phyloP scores from a whole-genome alignment of 2,113 vertebrate genomes.

The Chinchilla lanigera region DNA sequence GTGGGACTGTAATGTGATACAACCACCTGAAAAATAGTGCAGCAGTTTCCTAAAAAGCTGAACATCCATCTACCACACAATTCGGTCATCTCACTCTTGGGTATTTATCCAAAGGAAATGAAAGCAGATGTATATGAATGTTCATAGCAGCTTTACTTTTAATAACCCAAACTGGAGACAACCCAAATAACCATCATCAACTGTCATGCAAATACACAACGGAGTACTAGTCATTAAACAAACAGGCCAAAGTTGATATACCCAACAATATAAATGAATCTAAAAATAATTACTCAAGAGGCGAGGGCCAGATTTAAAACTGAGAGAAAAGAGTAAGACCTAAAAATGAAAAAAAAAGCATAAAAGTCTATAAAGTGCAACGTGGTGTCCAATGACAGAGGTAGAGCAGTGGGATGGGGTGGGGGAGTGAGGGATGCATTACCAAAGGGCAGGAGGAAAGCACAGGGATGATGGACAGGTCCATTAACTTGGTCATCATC shows the following conservation, averaged over 20 bases:
- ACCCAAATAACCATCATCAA: neutral
- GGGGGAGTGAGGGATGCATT: no score
- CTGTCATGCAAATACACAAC: neutral
- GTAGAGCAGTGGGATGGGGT: no score
- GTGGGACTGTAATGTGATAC: neutral
- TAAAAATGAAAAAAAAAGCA: neutral
- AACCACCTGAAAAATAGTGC: neutral
- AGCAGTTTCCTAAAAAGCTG: neutral
- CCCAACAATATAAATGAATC: neutral
- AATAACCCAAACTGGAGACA: neutral
- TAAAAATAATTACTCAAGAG: neutral
- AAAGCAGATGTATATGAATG: neutral
- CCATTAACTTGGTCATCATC: neutral
- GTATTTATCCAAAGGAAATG: neutral
- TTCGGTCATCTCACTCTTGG: neutral
- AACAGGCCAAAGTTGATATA: neutral
- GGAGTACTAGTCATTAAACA: neutral
- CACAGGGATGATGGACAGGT: neutral
- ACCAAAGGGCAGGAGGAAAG: neutral
- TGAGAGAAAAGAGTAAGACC: neutral
- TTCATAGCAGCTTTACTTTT: neutral
- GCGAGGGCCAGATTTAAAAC: neutral
- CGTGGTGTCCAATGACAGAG: neutral
- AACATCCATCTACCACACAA: neutral
- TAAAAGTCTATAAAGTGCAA: neutral